Percentiles rank a stretch among this genome's conserved stretches.
phyloP scores from a whole-genome alignment of 2,113 vertebrate genomes.

The Brachyhypopomus gauderio region DNA sequence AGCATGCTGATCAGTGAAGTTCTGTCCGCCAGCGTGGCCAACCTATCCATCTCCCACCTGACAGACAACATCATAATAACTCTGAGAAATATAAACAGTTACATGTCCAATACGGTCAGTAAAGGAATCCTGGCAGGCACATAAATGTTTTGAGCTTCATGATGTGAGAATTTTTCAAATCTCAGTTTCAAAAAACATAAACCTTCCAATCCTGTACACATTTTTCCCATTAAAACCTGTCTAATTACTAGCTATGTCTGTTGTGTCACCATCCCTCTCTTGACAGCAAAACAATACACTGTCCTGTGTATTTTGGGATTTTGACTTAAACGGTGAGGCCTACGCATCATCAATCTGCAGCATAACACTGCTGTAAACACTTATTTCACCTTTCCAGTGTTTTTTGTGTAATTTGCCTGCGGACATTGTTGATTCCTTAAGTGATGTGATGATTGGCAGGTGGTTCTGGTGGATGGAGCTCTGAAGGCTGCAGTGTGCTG shows the following conservation, averaged over 20 bases:
- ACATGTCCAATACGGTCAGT: slow-evolving; percentile 62
- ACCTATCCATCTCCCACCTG: slow-evolving; percentile 82
- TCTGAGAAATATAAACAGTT: slow-evolving; percentile 72
- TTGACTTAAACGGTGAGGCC: slow-evolving; percentile 76
- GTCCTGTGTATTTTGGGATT: slow-evolving; percentile 90
- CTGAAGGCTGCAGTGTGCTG: slow-evolving; percentile 77
- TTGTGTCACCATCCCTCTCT: slow-evolving; percentile 32
- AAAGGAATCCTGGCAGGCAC: not conserved
- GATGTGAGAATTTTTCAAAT: not conserved
- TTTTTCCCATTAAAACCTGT: not conserved
- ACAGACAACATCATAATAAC: slow-evolving; percentile 75
- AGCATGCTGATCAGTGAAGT: slow-evolving; percentile 84
- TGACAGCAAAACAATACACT: slow-evolving; percentile 74
- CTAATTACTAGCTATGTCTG: not conserved
- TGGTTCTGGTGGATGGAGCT: slow-evolving; percentile 84
- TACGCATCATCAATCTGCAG: not conserved
- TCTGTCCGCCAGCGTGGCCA: slow-evolving; percentile 86
- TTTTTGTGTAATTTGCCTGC: too few species aligned
- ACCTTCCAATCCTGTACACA: not conserved
- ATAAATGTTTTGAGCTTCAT: too few species aligned
- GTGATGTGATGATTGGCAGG: slow-evolving; percentile 65
- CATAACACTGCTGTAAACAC: too few species aligned
- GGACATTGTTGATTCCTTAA: not conserved
- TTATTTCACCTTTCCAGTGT: too few species aligned
- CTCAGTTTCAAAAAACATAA: not conserved